Base-by-base conservation (phyloP, 2,113 vertebrate species). In the Nothobranchius furzeri region DNA sequence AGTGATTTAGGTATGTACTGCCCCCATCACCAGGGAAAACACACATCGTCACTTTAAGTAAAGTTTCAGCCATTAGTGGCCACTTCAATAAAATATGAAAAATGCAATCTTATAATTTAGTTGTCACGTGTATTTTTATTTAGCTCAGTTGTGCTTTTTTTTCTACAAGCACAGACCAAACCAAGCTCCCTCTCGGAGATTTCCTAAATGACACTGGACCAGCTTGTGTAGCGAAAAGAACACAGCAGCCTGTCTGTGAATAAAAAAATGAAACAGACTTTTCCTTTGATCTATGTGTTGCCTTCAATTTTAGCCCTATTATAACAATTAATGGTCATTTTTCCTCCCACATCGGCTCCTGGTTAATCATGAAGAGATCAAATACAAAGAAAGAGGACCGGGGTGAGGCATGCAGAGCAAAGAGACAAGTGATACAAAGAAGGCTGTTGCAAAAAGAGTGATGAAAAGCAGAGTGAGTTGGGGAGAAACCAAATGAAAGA, bases 301-400 rank as follows among this genome's bases (percentile, higher is more conserved):
- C 47, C 6, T 66, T 59, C 40, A 63, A 66, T 74, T 69, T 81
- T 64, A 61, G 40, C 46, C 64, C 68, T 70, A 64, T 72, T 65
- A 70, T 51, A 78, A 80, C 71, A 82, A 83, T 85, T 66, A 81
- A 71, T 46, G 60, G 66, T 43, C 24, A 68, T 76, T 74, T 62
- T 25, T 61, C n/a, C 55, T 61, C 12, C 25, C 58, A 63, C 14
- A 70, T 17, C 25, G 64, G 51, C 60, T 66, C 58, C 68, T 67
- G 76, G 79, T 82, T 62, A 75, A 75, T 68, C 68, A 35, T 20
- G 30, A 73, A 70, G 30, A 80, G 62, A 83, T 82, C 59, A 73
- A 76, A 75, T 72, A 70, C 45, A 7, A 51, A 36, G 57, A 62
- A 49, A 61, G 37, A 68, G 42, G n/a, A 47, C 36, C 52, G 36